Conservation (phyloP, 1,140 invertebrate genomes). For the Drosophila funebris region DNA sequence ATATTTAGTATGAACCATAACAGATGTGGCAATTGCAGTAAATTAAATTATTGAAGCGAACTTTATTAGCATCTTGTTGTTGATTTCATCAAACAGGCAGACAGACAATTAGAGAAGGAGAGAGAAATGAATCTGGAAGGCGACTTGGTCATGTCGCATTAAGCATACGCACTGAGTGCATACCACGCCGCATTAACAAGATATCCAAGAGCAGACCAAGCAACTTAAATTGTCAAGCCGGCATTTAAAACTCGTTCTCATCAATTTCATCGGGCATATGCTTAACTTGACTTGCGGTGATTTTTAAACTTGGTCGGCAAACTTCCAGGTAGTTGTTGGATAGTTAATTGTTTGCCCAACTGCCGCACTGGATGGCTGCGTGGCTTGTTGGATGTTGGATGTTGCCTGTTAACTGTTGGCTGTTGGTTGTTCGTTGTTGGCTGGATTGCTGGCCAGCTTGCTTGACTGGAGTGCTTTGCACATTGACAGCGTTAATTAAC, state of each 20-base stretch:
- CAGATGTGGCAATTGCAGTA: no score
- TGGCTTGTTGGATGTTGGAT: background rate
- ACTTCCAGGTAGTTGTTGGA: slow-evolving; percentile 50
- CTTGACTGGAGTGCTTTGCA: slow-evolving; percentile 70
- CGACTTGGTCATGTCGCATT: slow-evolving; percentile 66
- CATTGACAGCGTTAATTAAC: slow-evolving; percentile 82
- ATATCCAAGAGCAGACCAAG: slow-evolving; percentile 35
- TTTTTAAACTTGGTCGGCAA: slow-evolving; percentile 73
- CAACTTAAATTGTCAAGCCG: slow-evolving; percentile 68
- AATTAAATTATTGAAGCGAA: no score
- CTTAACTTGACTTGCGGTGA: slow-evolving; percentile 78
- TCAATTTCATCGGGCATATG: slow-evolving; percentile 76
- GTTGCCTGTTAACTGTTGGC: slow-evolving; percentile 8
- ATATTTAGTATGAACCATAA: no score
- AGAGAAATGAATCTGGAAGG: slow-evolving; percentile 7
- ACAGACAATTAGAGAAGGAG: background rate
- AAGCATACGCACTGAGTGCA: slow-evolving; percentile 73
- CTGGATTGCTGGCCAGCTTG: background rate
- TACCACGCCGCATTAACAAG: slow-evolving; percentile 40
- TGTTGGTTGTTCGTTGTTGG: background rate
- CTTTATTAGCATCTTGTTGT: no score
- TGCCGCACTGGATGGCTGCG: background rate
- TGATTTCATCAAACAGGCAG: no score
- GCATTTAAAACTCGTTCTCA: slow-evolving; percentile 78
- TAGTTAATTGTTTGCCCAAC: slow-evolving; percentile 33